These are phyloP conservation scores for Sardinella longiceps DNA, from an alignment of 2,797 vertebrate species.

Conservation along the genomic window DNA sequence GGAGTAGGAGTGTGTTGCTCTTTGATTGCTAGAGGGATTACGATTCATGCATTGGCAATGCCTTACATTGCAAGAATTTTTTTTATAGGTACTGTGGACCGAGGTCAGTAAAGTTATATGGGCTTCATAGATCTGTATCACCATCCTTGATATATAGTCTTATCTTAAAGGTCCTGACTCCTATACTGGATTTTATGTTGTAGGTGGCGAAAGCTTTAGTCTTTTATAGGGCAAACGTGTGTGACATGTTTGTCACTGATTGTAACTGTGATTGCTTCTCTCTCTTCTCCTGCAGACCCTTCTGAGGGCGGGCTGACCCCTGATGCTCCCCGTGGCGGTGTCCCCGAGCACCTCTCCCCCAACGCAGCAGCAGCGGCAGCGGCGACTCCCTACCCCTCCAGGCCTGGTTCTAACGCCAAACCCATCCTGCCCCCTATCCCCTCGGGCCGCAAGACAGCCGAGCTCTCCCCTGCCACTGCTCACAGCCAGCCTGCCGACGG, in stretches of 20 bases:
- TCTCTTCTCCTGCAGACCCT: not conserved
- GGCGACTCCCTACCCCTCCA: slow-evolving; percentile 30
- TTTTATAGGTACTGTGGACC: no score
- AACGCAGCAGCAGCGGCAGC: no score
- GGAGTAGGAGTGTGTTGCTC: no score
- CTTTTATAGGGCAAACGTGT: not conserved
- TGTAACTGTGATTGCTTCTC: not conserved
- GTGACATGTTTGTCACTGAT: not conserved
- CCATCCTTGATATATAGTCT: not conserved
- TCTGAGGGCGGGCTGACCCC: slow-evolving; percentile 39
- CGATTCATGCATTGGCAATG: no score
- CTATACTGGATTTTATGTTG: not conserved
- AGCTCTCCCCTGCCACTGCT: not conserved
- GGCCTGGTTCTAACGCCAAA: slow-evolving; percentile 74
- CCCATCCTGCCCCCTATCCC: slow-evolving; percentile 86
- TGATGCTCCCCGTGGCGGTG: slow-evolving; percentile 38
- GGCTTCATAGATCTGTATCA: not conserved
- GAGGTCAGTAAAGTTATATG: not conserved
- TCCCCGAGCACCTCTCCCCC: slow-evolving; percentile 41
- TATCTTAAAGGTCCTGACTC: not conserved
- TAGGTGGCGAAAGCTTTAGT: not conserved
- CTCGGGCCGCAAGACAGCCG: slow-evolving; percentile 66
- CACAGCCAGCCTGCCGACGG: not conserved
- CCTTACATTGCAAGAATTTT: no score
- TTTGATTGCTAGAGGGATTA: no score